Base-by-base conservation (phyloP, 2,888 invertebrate species). In the Protodeltote pygarga region DNA sequence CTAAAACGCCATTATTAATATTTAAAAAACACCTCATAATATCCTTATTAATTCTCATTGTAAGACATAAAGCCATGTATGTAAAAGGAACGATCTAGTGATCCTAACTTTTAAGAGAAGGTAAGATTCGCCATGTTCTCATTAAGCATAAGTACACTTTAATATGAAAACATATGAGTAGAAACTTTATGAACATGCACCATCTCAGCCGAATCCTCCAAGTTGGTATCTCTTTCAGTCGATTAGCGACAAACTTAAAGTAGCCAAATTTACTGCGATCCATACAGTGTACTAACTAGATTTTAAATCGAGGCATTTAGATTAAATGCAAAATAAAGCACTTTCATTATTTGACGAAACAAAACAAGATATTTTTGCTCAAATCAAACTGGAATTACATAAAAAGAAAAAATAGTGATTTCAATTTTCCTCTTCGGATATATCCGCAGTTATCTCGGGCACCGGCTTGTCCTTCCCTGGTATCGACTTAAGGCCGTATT, bases 401-500 rank as follows among this genome's bases (percentile, higher is more conserved):
- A 28, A 40, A 40, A 35, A 13, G 8, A 34, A 37, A 42, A 45
- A 54, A 50, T 15, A 6, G 46, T 23, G 13, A 38, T 41, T 50
- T 48, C 25, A 58, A 42, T 52, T 46, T 64, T 49, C 44, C 27
- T 51, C 51, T 42, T 54, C 48, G 41, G 42, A 52, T 38, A 57
- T 49, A 58, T 61, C 49, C 51, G 34, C 44, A 28, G 51, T 58
- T 66, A 61, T 58, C 61, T 64, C 32, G 14, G 46, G 15, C 15
- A 40, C 41, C 48, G 45, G 46, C 44, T 27, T 31, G 44, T 58
- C 41, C 41, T 59, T 41, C 63, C 68, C 66, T 58, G 44, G 39
- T 44, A 68, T 68, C 68, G 68, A 63, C 68, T 68, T 67, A 52
- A 65, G 73, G 65, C 73, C 70, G 77, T 81, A 79, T 79, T 81